phyloP scores from a whole-genome alignment of 2,113 vertebrate genomes.

The Nasalis larvatus region DNA sequence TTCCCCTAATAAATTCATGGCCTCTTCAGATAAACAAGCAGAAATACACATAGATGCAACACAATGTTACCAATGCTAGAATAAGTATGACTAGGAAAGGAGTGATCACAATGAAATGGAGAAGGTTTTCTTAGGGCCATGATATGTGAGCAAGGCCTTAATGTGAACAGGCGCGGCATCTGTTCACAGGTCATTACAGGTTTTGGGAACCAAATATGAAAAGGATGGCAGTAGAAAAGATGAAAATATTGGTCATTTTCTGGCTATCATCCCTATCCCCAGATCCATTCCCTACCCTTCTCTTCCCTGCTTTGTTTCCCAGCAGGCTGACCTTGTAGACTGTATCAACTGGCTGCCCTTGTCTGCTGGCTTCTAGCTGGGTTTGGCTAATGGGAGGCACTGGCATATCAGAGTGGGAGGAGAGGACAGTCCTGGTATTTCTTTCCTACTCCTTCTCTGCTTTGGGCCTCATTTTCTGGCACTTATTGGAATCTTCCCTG shows the following conservation, averaged over 20 bases:
- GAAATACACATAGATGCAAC: background rate
- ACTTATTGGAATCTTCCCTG: background rate
- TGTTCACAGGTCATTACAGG: background rate
- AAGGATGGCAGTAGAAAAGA: background rate
- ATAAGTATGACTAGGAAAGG: background rate
- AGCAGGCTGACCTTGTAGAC: background rate
- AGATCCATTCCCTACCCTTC: background rate
- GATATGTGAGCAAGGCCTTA: background rate
- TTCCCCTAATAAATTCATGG: background rate
- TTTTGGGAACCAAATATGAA: background rate
- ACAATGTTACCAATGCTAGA: background rate
- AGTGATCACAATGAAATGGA: background rate
- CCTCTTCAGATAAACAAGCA: background rate
- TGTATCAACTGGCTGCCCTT: background rate
- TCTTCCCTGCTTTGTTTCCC: background rate
- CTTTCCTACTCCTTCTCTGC: background rate
- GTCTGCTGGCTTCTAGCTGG: background rate
- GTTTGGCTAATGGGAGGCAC: background rate
- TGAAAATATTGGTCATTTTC: background rate
- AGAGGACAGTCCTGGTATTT: background rate
- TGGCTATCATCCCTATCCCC: background rate
- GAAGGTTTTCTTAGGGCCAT: background rate
- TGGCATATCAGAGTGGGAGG: background rate
- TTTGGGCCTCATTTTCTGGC: background rate
- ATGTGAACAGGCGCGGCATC: background rate